Evolutionary conservation across 2,113 vertebrate species (phyloP).

Genomic region (Heterocephalus glaber): DNA sequence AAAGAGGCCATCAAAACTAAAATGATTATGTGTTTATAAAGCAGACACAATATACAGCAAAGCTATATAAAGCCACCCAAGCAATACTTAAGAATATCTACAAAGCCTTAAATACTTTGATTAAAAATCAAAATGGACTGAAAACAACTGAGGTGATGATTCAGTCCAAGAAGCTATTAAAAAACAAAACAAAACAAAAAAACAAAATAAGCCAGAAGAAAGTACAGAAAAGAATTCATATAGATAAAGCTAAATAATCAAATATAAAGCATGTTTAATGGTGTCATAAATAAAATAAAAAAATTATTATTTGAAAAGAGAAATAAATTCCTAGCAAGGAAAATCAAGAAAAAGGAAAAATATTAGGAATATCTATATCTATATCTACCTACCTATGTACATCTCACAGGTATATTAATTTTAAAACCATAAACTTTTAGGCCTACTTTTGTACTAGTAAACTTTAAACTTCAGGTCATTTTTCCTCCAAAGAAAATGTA

Average conservation of each 20-base stretch:
- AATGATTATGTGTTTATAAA: constrained; percentile 27
- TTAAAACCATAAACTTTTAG: constrained; percentile 22
- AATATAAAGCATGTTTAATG: not conserved
- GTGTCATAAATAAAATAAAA: not conserved
- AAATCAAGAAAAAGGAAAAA: not conserved
- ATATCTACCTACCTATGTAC: not conserved
- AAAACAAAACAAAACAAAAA: not conserved
- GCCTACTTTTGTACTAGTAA: not conserved
- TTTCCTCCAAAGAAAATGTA: constrained; percentile 35
- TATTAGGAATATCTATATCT: not conserved
- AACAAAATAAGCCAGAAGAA: not conserved
- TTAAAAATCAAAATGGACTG: not conserved
- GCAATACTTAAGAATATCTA: not conserved
- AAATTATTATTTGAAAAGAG: not conserved
- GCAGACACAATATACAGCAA: not conserved
- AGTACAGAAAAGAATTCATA: not conserved
- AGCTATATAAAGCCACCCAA: not conserved
- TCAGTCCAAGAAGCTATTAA: not conserved
- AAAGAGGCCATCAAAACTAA: not conserved
- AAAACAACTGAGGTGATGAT: constrained; percentile 14
- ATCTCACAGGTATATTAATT: not conserved
- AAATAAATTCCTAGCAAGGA: not conserved
- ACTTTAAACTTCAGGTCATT: constrained; percentile 4
- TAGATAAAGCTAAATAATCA: not conserved
- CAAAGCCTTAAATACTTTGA: not conserved